phyloP scores from a whole-genome alignment of 2,113 vertebrate genomes.

The Scartelaos histophorus region DNA sequence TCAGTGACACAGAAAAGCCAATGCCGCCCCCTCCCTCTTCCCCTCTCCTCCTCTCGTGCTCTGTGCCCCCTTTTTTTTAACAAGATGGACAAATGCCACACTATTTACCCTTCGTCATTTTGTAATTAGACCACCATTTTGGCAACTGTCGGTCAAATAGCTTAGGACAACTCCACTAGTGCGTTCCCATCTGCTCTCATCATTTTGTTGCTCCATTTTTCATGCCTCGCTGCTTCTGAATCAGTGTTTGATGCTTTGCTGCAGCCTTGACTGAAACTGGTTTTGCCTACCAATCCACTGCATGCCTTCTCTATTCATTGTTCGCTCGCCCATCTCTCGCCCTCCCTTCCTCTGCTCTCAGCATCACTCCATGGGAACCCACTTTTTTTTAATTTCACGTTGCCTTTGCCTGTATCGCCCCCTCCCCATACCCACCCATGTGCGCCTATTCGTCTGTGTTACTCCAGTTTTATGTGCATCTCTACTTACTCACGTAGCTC shows the following conservation, averaged over 20 bases:
- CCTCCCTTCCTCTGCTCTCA: constrained; percentile 51
- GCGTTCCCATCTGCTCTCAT: constrained; percentile 23
- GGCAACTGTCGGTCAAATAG: constrained; percentile 2
- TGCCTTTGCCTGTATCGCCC: constrained; percentile 37
- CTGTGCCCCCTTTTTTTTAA: constrained; percentile 50
- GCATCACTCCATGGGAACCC: constrained; percentile 66
- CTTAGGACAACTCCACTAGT: constrained; percentile 24
- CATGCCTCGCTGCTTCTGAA: constrained; percentile 29
- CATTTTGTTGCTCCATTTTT: constrained; percentile 28
- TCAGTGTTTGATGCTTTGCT: constrained; percentile 47
- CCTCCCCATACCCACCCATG: constrained; percentile 46
- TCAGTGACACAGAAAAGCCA: constrained; percentile 79
- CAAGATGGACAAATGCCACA: constrained; percentile 63
- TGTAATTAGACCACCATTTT: constrained; percentile 8
- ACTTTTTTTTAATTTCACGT: constrained; percentile 57
- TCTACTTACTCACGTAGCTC: constrained; percentile 36
- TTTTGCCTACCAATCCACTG: constrained; percentile 64
- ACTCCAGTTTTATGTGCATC: constrained; percentile 51
- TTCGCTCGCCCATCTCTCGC: constrained; percentile 51
- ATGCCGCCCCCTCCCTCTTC: constrained; percentile 60
- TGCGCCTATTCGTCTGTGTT: constrained; percentile 38
- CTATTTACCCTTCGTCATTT: constrained; percentile 32
- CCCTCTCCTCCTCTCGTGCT: constrained; percentile 43
- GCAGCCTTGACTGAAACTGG: constrained; percentile 54
- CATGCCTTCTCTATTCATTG: constrained; percentile 60